Conservation (phyloP, 2,888 invertebrate species). For the Helicoverpa assulta region DNA sequence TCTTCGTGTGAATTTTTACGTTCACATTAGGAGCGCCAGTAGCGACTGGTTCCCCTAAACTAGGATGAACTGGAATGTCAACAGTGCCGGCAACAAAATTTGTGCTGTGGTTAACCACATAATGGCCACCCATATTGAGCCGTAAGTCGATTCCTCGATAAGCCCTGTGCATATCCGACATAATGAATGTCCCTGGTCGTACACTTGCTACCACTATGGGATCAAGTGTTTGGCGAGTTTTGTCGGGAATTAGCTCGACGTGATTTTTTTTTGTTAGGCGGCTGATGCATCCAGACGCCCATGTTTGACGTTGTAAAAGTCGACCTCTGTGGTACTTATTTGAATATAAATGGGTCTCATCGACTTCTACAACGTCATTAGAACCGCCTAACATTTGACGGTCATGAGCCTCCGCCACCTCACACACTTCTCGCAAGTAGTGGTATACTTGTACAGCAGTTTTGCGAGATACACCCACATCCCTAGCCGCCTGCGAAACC, state of each 20-base stretch:
- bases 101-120: no score
- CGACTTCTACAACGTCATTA: conserved; percentile 15
- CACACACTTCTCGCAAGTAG: conserved; percentile 11
- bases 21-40: not conserved
- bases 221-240: no score
- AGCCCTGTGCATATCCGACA: no score
- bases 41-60: no score
- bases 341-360: conserved; percentile 17
- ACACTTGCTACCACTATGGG: no score
- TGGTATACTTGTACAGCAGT: conserved; percentile 2
- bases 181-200: no score
- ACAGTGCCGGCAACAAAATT: no score
- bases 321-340: conserved; percentile 8
- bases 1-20: not conserved
- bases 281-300: conserved; percentile 1
- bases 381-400: conserved; percentile 10
- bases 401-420: conserved; percentile 20
- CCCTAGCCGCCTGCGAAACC: conserved; percentile 15
- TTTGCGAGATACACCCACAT: conserved; percentile 13
- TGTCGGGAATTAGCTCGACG: not conserved
- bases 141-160: no score
- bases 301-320: conserved; percentile 8
- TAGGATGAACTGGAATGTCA: no score
- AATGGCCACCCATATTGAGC: no score
- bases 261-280: conserved; percentile 1